Evolutionary conservation across 2,113 vertebrate species (phyloP).

Genomic region (Pithys albifrons): DNA sequence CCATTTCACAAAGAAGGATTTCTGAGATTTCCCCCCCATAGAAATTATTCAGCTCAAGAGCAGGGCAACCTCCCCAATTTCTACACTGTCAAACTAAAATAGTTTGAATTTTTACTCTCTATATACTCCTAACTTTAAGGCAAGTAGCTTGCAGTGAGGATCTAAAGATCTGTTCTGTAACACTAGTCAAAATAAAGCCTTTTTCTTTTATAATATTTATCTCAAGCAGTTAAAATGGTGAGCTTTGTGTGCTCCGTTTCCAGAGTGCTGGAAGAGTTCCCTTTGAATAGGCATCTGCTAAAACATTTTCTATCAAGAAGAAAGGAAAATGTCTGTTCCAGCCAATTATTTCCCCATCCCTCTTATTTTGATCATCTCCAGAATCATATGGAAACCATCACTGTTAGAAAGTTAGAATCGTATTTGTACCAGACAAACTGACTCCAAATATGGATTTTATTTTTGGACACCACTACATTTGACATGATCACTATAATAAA

Average conservation of each 20-base stretch:
- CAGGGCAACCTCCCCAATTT: not conserved
- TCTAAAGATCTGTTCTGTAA: not conserved
- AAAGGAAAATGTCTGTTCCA: slow-evolving; percentile 42
- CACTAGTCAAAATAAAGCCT: not conserved
- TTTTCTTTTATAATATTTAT: not conserved
- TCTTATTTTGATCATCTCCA: slow-evolving; percentile 49
- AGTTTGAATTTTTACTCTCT: not conserved
- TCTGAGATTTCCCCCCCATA: not conserved
- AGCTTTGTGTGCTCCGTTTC: not conserved
- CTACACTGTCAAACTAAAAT: not conserved
- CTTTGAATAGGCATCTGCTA: slow-evolving; percentile 51
- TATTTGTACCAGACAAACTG: slow-evolving; percentile 67
- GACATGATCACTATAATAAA: slow-evolving; percentile 26
- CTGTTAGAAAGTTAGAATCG: slow-evolving; percentile 55
- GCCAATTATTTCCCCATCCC: slow-evolving; percentile 48
- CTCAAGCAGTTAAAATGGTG: not conserved
- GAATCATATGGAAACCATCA: slow-evolving; percentile 71
- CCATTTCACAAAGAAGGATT: slow-evolving; percentile 3
- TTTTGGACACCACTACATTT: slow-evolving; percentile 45
- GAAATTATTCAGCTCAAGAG: not conserved
- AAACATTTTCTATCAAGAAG: slow-evolving; percentile 57
- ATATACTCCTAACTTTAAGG: not conserved
- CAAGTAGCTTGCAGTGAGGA: not conserved
- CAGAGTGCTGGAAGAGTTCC: slow-evolving; percentile 20
- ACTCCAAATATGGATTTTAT: slow-evolving; percentile 63